phyloP scores from a whole-genome alignment of 2,113 vertebrate species.

The Micromys minutus region DNA sequence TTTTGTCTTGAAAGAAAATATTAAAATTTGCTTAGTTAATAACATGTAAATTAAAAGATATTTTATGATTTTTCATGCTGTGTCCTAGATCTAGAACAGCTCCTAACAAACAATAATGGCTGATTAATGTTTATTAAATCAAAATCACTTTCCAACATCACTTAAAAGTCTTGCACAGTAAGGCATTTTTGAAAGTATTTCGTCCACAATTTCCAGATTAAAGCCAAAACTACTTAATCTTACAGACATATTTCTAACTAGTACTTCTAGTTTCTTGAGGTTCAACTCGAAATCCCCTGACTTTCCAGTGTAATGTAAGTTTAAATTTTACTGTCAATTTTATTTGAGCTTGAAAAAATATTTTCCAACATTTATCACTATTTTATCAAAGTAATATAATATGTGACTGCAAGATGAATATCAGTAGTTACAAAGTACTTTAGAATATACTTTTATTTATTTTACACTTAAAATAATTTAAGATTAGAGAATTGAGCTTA shows the following conservation, averaged over 20 bases:
- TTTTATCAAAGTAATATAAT: constrained; percentile 11
- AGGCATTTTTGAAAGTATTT: constrained; percentile 54
- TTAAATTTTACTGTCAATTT: constrained; percentile 72
- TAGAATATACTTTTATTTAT: neutral
- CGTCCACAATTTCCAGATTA: constrained; percentile 16
- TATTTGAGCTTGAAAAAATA: constrained; percentile 41
- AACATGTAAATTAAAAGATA: neutral
- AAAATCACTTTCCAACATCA: constrained; percentile 33
- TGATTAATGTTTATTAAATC: constrained; percentile 43
- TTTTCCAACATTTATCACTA: constrained; percentile 57
- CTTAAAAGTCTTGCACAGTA: constrained; percentile 33
- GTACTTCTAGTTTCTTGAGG: constrained; percentile 69
- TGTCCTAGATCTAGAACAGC: neutral
- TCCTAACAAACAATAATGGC: neutral
- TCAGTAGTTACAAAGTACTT: constrained; percentile 16
- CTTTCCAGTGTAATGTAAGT: constrained; percentile 55
- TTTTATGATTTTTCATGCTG: neutral
- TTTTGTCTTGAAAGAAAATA: neutral
- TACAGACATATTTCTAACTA: constrained; percentile 71
- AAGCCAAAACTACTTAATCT: constrained; percentile 66
- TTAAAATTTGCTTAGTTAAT: neutral
- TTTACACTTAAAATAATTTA: constrained; percentile 2
- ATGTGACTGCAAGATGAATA: constrained; percentile 1
- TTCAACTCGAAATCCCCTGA: constrained; percentile 59
- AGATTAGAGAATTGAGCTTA: neutral